Evolutionary conservation across 2,797 vertebrate species (phyloP).

Genomic region (Phrynocephalus guinanensis): DNA sequence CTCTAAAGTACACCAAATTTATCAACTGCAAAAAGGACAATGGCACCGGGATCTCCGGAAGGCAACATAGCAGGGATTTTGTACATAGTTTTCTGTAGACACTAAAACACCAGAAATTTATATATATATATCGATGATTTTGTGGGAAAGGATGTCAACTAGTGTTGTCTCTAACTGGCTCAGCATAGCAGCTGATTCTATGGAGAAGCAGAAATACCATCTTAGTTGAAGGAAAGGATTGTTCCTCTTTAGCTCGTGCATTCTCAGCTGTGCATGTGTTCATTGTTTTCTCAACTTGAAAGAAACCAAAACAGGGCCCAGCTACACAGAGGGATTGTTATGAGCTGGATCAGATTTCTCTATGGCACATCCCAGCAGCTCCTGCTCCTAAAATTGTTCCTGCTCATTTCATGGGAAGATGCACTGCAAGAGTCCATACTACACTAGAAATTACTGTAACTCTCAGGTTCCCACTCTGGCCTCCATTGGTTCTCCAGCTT

Average conservation of each 20-base stretch:
- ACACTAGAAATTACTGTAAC: too few species aligned
- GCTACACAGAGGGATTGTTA: too few species aligned
- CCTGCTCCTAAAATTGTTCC: too few species aligned
- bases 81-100: not conserved
- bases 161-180: constrained; percentile 26
- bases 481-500: too few species aligned
- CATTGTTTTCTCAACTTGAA: constrained; percentile 55
- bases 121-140: not conserved
- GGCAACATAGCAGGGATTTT: not conserved
- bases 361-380: too few species aligned
- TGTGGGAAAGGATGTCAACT: constrained; percentile 5
- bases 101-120: too few species aligned
- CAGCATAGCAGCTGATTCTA: constrained; percentile 61
- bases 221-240: constrained; percentile 51
- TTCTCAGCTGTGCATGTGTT: constrained; percentile 63
- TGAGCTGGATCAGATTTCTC: too few species aligned
- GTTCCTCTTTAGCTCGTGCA: constrained; percentile 55
- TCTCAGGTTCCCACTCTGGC: too few species aligned
- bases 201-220: constrained; percentile 42
- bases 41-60: not conserved
- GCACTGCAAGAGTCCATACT: too few species aligned
- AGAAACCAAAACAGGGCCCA: constrained; percentile 47
- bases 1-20: not conserved
- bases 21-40: not conserved
- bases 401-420: too few species aligned